These are phyloP conservation scores for Penelope pileata DNA, from an alignment of 2,113 vertebrate species.

Conservation along the genomic window DNA sequence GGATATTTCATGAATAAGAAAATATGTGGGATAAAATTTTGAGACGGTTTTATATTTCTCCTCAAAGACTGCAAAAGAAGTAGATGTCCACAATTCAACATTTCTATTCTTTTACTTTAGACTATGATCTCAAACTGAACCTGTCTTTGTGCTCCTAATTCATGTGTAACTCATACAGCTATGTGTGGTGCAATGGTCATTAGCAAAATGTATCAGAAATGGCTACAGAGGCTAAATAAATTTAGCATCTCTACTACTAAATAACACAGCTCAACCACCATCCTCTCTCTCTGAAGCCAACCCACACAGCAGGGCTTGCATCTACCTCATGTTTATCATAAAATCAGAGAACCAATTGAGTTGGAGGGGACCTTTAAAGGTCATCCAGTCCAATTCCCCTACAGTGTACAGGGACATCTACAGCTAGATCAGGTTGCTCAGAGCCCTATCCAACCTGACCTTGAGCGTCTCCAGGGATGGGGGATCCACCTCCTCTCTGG, in stretches of 20 bases:
- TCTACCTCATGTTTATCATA: neutral
- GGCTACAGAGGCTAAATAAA: neutral
- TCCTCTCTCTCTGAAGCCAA: neutral
- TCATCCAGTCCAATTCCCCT: no score
- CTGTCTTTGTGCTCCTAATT: neutral
- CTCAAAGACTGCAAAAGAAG: neutral
- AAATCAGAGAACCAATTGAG: neutral
- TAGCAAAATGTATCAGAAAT: neutral
- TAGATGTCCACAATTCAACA: neutral
- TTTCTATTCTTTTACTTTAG: neutral
- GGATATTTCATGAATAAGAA: neutral
- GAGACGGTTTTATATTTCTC: neutral
- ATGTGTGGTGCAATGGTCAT: neutral
- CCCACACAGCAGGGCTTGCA: neutral
- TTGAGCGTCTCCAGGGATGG: no score
- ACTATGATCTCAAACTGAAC: neutral
- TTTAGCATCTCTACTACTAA: neutral
- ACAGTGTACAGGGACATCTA: no score
- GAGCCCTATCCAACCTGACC: no score
- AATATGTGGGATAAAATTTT: neutral
- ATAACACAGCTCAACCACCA: neutral
- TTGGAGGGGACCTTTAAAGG: no score
- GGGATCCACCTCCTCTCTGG: no score
- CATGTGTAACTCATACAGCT: neutral
- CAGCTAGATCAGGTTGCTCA: no score